A percentile compares a stretch with the other conserved stretches of the same genome.
phyloP scores from a whole-genome alignment of 2,888 invertebrate genomes.

The Saturnia japonica region DNA sequence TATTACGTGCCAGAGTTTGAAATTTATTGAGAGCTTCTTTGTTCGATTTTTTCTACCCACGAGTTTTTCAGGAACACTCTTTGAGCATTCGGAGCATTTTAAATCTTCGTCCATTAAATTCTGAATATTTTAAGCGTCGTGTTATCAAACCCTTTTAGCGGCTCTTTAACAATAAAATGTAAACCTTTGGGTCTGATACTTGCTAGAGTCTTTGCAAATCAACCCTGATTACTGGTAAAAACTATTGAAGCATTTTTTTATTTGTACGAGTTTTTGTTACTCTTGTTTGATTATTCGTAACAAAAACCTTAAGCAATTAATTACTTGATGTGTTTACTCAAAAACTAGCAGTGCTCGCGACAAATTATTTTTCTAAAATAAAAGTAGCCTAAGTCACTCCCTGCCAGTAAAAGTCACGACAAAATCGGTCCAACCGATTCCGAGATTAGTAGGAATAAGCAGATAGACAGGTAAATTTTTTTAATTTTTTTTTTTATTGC shows the following conservation, averaged over 20 bases:
- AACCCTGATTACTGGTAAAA: not conserved
- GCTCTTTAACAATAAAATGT: conserved; percentile 10
- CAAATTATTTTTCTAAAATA: too few species aligned
- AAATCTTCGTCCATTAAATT: conserved; percentile 14
- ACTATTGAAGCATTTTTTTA: not conserved
- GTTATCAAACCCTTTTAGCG: conserved; percentile 11
- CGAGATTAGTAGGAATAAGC: too few species aligned
- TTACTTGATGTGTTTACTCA: too few species aligned
- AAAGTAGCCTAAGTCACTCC: too few species aligned
- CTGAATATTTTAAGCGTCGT: conserved; percentile 11
- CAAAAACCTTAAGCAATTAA: too few species aligned
- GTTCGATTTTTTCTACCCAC: not conserved
- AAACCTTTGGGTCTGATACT: not conserved
- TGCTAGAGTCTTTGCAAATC: not conserved
- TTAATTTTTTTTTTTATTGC: too few species aligned
- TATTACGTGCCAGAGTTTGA: not conserved
- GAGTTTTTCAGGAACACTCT: not conserved
- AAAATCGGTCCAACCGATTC: too few species aligned
- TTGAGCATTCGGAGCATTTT: not conserved
- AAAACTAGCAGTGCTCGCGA: too few species aligned
- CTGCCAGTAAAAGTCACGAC: too few species aligned
- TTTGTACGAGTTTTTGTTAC: not conserved
- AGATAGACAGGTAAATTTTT: too few species aligned
- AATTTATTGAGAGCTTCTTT: not conserved
- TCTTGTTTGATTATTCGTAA: not conserved